Evolutionary conservation across 2,888 invertebrate species (phyloP), one percentile per base, ranked within the genome.

Genomic region (Dinocampus coccinellae): DNA sequence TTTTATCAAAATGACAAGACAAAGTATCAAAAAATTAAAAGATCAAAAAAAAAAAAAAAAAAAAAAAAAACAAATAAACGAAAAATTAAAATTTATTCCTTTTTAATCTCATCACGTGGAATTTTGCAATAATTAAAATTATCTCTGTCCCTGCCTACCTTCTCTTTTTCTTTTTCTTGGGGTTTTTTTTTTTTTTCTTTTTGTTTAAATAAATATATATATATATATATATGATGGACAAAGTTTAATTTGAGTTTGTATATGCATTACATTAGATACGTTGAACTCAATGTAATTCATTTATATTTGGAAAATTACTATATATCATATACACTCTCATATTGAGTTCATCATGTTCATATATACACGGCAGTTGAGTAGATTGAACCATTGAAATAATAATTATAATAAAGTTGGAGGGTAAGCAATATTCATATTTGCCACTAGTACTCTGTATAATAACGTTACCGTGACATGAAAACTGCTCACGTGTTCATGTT

Each of bases 351-450:
- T 33, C 22, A 34, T 34, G 7, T 55, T 53, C 34, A 65, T 65
- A 39, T 11, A 26, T 47, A 65, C 22, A 20, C 24, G 26, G 7
- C 20, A 22, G 13, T 20, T 33, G 34, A n/a, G 33, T 33, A 53
- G 53, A 65, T 65, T 65, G 65, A 65, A 55, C 52, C 34, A 55
- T 65, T 53, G 52, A 22, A 13, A 53, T 65, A 65, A 65, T 65
- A 55, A 65, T 65, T 65, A 55, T 65, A 65, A 65, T 55, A 20
- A 65, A 53, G 34, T 65, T 33, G 26, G 34, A 33, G 47, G 16
- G 47, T 47, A 52, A 36, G 34, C 52, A 34, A 34, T 65, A 53
- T 53, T 65, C 34, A 33, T 53, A 33, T 13, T 11, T 22, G 34
- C 16, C 36, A 10, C 4, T 16, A 20, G 16, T n/a, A 6, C 16